A percentile compares a stretch with the other conserved stretches of the same genome.
phyloP scores from a whole-genome alignment of 2,113 vertebrate genomes.

The Tetraodon nigroviridis region DNA sequence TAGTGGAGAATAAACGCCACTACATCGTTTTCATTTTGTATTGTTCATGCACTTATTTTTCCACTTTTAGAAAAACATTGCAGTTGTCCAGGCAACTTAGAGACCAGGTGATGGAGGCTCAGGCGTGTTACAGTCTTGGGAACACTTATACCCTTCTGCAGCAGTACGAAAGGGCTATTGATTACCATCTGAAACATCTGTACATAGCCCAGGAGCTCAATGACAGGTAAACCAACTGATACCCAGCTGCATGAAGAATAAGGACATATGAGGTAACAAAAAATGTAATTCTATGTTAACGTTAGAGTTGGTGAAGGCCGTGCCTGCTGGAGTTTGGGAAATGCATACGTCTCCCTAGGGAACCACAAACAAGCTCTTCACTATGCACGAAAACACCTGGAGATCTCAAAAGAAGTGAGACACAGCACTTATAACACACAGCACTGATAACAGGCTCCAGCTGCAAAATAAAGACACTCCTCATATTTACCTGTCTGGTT shows the following conservation, averaged over 20 bases:
- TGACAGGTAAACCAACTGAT: constrained; percentile 77
- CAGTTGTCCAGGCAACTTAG: constrained; percentile 90
- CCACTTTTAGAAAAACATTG: constrained; percentile 83
- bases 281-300: not conserved
- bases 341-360: constrained; percentile 88
- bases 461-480: not conserved
- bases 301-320: constrained; percentile 92
- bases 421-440: not conserved
- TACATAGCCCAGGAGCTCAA: constrained; percentile 92
- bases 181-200: constrained; percentile 92
- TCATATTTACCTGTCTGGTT: not conserved
- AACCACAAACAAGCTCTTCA: constrained; percentile 87
- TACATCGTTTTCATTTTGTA: not conserved
- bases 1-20: constrained; percentile 47
- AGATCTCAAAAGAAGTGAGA: constrained; percentile 91
- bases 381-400: constrained; percentile 88
- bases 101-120: constrained; percentile 94
- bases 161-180: constrained; percentile 86
- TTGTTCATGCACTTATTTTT: not conserved
- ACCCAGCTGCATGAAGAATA: not conserved
- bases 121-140: constrained; percentile 96
- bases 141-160: constrained; percentile 92
- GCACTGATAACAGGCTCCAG: not conserved
- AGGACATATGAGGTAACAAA: not conserved
- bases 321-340: constrained; percentile 96